Evolutionary conservation across 2,797 vertebrate species (phyloP), one percentile per base, ranked within the genome.

Genomic region (Clamator glandarius): DNA sequence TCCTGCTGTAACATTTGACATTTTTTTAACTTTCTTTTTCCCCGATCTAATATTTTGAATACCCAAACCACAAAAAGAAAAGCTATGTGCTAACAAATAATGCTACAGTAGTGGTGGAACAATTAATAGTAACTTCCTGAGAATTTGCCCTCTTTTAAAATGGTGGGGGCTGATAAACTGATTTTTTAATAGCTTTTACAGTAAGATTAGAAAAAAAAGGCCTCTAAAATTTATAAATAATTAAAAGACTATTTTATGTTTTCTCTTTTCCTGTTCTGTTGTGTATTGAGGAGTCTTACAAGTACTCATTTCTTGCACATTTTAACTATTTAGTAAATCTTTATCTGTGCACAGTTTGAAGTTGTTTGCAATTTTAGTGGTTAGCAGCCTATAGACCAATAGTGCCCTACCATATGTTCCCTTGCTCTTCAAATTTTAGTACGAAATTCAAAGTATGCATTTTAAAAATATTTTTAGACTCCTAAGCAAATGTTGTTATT

Each of bases 401-500:
- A 89, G 88, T 39, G 76, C 42, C 85, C 64, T 48, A 92, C 91
- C 96, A 97, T 97, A 97, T 96, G 97, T 92, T 97, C 50, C 36
- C 81, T 84, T 79, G 44, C 51, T 95, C 83, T 89, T 96, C 87
- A 94, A 41, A 51, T 89, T 93, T 93, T 94, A 96, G 89, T 83
- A 93, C 17, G 94, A 97, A 97, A 94, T 78, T 95, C 50, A 63
- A 96, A 97, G 90, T 64, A 95, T 96, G 94, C 57, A 92, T 95
- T 95, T 95, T 24, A 92, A 93, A 95, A 96, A 94, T 96, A 95
- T 92, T 96, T 96, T 94, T 92, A 89, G 72, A 88, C 55, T 80
- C 81, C 78, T 94, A 95, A 93, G 87, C 73, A 96, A 97, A 96
- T 96, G 93, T 95, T 96, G 87, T 91, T 95, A 23, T 76, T 94